These are phyloP conservation scores for Spilarctia lutea DNA, from an alignment of 2,888 invertebrate genomes.

Conservation along the genomic window DNA sequence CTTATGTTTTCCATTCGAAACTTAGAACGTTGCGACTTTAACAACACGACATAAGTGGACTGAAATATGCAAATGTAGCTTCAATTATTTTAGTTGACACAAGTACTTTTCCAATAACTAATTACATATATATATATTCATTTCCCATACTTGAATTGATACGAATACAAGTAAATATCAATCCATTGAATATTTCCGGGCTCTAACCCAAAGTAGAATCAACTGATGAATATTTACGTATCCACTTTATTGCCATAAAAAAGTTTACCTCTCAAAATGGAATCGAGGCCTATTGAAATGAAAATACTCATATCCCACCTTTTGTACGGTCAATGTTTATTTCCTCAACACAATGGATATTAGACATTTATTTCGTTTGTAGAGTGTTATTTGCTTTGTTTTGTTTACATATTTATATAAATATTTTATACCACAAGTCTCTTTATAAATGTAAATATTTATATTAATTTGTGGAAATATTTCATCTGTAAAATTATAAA, in stretches of 20 bases:
- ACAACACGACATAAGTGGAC: background rate
- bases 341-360: conserved; percentile 39
- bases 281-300: conserved; percentile 41
- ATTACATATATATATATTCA: too few species aligned
- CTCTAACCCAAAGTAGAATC: conserved; percentile 16
- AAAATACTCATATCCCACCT: conserved; percentile 41
- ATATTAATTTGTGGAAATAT: background rate
- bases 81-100: background rate
- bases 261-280: conserved; percentile 28
- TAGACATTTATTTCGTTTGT: conserved; percentile 40
- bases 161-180: background rate
- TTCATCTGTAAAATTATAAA: background rate
- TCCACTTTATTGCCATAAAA: conserved; percentile 36
- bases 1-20: background rate
- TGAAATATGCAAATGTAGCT: background rate
- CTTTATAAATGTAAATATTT: background rate
- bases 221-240: conserved; percentile 26
- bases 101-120: background rate
- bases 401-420: conserved; percentile 14
- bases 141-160: background rate
- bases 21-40: background rate
- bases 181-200: conserved; percentile 6
- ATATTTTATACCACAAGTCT: background rate
- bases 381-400: conserved; percentile 31
- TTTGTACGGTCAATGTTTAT: conserved; percentile 38